phyloP scores from a whole-genome alignment of 1,140 invertebrate species.

The Penaeus chinensis region DNA sequence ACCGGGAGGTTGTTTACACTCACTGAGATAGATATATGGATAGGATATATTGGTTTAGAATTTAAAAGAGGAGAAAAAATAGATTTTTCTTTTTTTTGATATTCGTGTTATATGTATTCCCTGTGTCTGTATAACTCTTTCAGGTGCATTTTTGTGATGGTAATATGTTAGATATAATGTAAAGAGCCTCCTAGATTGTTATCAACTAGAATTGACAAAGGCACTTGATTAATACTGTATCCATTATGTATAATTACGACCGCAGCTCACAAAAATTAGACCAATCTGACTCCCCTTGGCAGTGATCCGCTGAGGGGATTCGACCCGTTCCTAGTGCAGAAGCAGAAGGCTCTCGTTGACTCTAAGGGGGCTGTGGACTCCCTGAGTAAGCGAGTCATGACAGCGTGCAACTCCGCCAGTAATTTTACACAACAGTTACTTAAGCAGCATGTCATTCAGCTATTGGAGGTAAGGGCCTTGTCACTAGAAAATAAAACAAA shows the following conservation, averaged over 20 bases:
- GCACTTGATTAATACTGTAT: no score
- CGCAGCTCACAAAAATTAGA: no score
- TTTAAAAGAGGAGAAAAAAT: no score
- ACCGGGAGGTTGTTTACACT: slow-evolving; percentile 11
- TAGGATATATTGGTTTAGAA: background rate
- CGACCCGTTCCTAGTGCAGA: slow-evolving; percentile 84
- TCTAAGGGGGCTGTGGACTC: slow-evolving; percentile 73
- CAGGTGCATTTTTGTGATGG: no score
- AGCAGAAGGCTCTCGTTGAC: slow-evolving; percentile 74
- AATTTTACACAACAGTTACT: slow-evolving; percentile 30
- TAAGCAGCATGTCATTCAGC: slow-evolving; percentile 58
- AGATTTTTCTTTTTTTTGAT: no score
- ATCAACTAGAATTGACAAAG: no score
- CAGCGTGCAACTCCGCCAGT: slow-evolving; percentile 67
- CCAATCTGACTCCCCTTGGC: slow-evolving; percentile 61
- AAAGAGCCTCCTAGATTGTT: no score
- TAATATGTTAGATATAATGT: no score
- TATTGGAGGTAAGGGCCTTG: slow-evolving; percentile 64
- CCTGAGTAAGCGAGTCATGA: slow-evolving; percentile 72
- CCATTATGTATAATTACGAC: no score
- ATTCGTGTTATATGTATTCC: no score
- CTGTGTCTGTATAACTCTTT: no score
- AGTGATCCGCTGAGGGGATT: slow-evolving; percentile 76
- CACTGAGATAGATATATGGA: background rate
- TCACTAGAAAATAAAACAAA: background rate